A percentile compares a stretch with the other conserved stretches of the same genome.
phyloP scores from a whole-genome alignment of 2,113 vertebrate genomes.

The Hemichromis elongatus region DNA sequence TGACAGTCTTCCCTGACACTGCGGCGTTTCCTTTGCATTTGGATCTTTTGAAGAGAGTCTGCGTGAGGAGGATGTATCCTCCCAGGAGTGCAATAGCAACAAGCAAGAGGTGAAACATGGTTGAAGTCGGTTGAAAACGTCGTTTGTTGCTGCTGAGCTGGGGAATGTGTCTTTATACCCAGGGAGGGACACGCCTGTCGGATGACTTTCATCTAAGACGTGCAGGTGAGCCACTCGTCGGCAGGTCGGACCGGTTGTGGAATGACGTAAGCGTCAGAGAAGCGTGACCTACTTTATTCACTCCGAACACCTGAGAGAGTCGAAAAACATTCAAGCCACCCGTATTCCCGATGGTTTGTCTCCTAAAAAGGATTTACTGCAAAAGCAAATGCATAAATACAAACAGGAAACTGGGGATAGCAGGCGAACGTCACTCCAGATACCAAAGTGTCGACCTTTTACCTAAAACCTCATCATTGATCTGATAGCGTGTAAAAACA shows the following conservation, averaged over 20 bases:
- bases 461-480: not conserved
- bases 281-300: not conserved
- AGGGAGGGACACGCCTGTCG: not conserved
- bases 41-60: slow-evolving; percentile 56
- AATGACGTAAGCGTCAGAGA: not conserved
- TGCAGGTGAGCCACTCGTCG: not conserved
- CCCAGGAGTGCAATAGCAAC: not conserved
- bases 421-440: not conserved
- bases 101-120: slow-evolving; percentile 39
- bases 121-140: not conserved
- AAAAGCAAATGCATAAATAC: not conserved
- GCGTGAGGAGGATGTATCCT: slow-evolving; percentile 32
- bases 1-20: slow-evolving; percentile 53
- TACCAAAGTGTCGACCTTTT: not conserved
- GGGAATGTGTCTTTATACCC: not conserved
- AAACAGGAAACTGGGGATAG: not conserved
- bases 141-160: not conserved
- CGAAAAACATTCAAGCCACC: not conserved
- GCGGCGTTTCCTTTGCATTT: slow-evolving; percentile 40
- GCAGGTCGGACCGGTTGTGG: not conserved
- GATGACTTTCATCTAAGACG: not conserved
- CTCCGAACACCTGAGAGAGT: not conserved
- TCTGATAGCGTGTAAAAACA: not conserved
- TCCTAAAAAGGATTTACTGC: not conserved
- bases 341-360: not conserved